Conservation (phyloP, 2,797 vertebrate species). For the Eurystomus glaucurus region DNA sequence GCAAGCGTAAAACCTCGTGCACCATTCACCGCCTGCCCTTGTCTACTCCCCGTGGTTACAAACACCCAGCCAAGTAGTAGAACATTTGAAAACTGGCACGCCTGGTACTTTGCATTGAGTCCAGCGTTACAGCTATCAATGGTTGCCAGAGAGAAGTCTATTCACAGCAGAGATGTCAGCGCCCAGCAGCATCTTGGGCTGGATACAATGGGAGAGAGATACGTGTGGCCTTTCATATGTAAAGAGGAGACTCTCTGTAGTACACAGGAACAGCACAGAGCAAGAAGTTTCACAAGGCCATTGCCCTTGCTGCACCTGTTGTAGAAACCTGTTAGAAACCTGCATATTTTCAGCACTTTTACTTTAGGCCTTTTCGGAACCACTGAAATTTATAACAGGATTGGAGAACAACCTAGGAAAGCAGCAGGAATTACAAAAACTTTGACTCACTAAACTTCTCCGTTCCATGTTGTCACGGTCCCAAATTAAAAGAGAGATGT, state of each 20-base stretch:
- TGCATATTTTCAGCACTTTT: not conserved
- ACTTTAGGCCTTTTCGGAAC: not conserved
- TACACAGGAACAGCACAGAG: not conserved
- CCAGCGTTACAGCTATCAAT: not conserved
- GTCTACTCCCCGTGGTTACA: not conserved
- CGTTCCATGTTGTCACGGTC: not conserved
- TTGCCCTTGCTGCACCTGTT: not conserved
- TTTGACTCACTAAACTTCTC: not conserved
- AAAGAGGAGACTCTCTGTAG: not conserved
- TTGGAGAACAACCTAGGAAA: not conserved
- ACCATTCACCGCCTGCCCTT: not conserved
- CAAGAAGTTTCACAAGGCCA: not conserved
- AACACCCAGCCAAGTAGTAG: not conserved
- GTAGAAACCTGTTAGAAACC: not conserved
- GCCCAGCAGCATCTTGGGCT: slow-evolving; percentile 26
- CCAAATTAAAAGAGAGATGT: not conserved
- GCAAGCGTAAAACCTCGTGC: not conserved
- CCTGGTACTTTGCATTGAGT: not conserved
- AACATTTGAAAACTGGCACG: slow-evolving; percentile 5
- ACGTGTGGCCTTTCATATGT: slow-evolving; percentile 23
- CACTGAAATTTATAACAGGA: not conserved
- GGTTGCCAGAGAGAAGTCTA: slow-evolving; percentile 27
- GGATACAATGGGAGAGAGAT: not conserved
- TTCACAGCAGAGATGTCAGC: slow-evolving; percentile 17
- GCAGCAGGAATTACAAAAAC: not conserved